A percentile compares a stretch with the other conserved stretches of the same genome.
phyloP scores from a whole-genome alignment of 1,140 invertebrate species.

The Sycophila sp. region DNA sequence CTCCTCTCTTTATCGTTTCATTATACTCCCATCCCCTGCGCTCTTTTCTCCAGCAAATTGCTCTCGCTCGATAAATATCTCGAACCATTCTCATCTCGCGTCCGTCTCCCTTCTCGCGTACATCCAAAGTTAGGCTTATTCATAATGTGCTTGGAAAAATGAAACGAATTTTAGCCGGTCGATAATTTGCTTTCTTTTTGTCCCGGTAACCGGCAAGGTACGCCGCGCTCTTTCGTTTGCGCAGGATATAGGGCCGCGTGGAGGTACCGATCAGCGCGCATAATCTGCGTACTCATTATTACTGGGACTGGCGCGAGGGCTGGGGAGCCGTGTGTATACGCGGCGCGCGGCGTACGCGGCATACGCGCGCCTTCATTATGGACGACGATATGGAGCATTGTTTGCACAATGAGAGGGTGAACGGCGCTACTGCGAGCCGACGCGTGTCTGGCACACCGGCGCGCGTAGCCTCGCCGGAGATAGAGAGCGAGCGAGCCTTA shows the following conservation, averaged over 20 bases:
- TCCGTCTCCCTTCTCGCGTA: conserved; percentile 6
- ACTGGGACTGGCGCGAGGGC: conserved; percentile 59
- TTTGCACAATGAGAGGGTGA: conserved; percentile 65
- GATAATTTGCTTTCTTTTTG: background rate
- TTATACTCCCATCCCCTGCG: background rate
- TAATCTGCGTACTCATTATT: conserved; percentile 67
- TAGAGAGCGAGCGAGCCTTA: conserved; percentile 36
- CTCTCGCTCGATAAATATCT: conserved; percentile 17
- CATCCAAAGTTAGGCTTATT: too few species aligned
- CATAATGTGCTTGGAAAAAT: conserved; percentile 1
- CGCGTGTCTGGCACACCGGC: conserved; percentile 27
- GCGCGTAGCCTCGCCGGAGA: conserved; percentile 19
- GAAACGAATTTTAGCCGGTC: background rate
- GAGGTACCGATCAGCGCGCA: conserved; percentile 62
- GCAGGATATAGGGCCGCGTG: conserved; percentile 51
- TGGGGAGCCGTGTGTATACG: conserved; percentile 45
- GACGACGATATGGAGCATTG: conserved; percentile 65
- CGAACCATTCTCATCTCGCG: conserved; percentile 9
- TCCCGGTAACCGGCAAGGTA: conserved; percentile 25
- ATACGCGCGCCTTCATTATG: conserved; percentile 63
- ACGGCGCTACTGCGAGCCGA: conserved; percentile 51
- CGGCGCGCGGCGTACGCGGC: conserved; percentile 45
- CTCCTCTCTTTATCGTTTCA: background rate
- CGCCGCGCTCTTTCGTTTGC: conserved; percentile 46
- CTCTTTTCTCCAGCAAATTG: conserved; percentile 4